Conservation (phyloP, 2,113 vertebrate species). For the Polypterus senegalus region DNA sequence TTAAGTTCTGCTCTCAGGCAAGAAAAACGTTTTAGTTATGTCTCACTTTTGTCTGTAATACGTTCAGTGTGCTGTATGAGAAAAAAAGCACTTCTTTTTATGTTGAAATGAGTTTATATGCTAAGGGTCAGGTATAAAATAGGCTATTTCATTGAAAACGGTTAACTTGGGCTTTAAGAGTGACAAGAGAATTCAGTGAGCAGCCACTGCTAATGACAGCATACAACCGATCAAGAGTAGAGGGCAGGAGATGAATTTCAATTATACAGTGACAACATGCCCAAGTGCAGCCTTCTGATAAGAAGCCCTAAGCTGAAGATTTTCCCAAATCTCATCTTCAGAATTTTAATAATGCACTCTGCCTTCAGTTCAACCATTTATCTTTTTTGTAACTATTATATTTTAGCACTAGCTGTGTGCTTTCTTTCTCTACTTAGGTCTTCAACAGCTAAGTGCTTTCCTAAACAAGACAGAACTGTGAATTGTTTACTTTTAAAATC, state of each 20-base stretch:
- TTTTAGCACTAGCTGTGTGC: too few relatives aligned
- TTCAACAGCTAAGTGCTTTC: too few relatives aligned
- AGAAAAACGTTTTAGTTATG: too few relatives aligned
- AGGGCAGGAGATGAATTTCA: conserved; percentile 54
- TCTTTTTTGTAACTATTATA: neutral
- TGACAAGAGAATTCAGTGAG: conserved; percentile 36
- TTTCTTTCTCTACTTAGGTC: too few relatives aligned
- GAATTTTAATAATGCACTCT: conserved; percentile 51
- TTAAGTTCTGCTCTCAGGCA: too few relatives aligned
- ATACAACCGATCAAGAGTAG: conserved; percentile 43
- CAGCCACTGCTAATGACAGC: conserved; percentile 42
- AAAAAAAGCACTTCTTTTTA: too few relatives aligned
- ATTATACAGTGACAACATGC: conserved; percentile 43
- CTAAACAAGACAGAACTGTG: too few relatives aligned
- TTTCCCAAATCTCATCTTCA: conserved; percentile 34
- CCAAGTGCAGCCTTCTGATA: conserved; percentile 43
- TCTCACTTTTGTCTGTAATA: too few relatives aligned
- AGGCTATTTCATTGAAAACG: conserved; percentile 35
- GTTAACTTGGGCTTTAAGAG: conserved; percentile 40
- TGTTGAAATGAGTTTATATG: too few relatives aligned
- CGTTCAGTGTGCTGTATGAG: too few relatives aligned
- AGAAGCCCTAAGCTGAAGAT: conserved; percentile 37
- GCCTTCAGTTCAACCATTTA: conserved; percentile 27
- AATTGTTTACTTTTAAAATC: too few relatives aligned
- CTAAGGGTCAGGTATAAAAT: conserved; percentile 33